Evolutionary conservation across 2,113 vertebrate genomes (phyloP).

Genomic region (Atlantisia rogersi): DNA sequence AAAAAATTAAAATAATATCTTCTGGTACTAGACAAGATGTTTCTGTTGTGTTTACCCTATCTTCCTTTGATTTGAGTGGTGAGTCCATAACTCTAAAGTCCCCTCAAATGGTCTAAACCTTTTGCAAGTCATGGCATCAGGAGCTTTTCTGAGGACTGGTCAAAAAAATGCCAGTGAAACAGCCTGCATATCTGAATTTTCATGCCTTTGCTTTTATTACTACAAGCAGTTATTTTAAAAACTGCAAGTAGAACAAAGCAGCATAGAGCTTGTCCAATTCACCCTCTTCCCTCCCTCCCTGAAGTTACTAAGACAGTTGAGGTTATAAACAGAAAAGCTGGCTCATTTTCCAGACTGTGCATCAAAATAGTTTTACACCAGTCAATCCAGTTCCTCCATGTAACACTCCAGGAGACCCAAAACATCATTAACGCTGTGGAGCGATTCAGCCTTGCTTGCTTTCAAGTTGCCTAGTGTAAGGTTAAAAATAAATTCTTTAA

Average conservation of each 20-base stretch:
- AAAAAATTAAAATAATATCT: not conserved
- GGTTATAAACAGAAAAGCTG: not conserved
- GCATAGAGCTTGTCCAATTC: not conserved
- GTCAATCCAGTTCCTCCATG: slow-evolving; percentile 7
- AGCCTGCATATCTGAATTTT: not conserved
- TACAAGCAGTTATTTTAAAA: not conserved
- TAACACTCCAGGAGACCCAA: not conserved
- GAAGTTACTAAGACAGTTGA: not conserved
- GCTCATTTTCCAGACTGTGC: not conserved
- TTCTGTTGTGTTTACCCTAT: not conserved
- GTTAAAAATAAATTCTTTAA: slow-evolving; percentile 60
- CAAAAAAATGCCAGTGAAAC: not conserved
- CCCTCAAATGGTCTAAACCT: not conserved
- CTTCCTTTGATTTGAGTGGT: not conserved
- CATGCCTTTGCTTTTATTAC: not conserved
- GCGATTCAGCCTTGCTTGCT: not conserved
- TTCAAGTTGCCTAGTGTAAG: not conserved
- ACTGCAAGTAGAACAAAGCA: not conserved
- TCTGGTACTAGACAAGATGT: not conserved
- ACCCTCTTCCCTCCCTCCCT: not conserved
- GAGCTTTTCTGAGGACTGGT: not conserved
- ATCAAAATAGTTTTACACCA: slow-evolving; percentile 12
- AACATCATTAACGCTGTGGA: not conserved
- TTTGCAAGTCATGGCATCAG: not conserved
- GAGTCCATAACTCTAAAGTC: not conserved